Evolutionary conservation across 2,797 vertebrate genomes (phyloP), one percentile per base, ranked within the genome.

Genomic region (Dermochelys coriacea): DNA sequence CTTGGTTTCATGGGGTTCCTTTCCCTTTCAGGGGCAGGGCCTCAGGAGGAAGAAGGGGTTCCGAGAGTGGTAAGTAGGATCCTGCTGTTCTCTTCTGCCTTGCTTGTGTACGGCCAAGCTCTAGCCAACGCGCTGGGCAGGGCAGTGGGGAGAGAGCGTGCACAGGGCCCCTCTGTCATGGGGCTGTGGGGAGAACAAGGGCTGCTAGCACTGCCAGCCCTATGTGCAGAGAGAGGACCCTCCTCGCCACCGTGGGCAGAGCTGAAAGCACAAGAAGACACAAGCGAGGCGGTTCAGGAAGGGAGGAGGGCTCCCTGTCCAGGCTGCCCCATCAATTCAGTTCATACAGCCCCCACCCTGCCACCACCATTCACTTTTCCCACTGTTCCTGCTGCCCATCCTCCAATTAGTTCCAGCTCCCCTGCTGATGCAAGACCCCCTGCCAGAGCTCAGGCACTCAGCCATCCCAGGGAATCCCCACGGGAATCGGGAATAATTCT

Each of bases 1-100:
- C 64, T 6, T 41, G n/a, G 6, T 71, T 41, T 41, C 34, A 91
- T 0, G 0, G 51, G 12, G 78, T 41, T 96, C 86, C 91, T n/a
- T 61, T 95, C 37, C 93, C 11, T 97, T 97, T 77, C 89, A 97
- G 97, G 88, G 34, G 55, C 81, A 87, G 86, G 93, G 31, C 6
- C 55, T 85, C 80, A 86, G 0, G 31, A 86, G 0, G 31, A 94
- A 79, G 12, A 7, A 29, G 87, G 59, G 6, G 64, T 45, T 25
- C 51, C 84, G 61, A 95, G 96, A 89, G 95, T 0, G 95, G 97
- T 97, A 93, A 95, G 95, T 87, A 21, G n/a, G 18, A 37, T 31
- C n/a, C 68, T 37, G 68, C 0, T 12, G 41, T 87, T 91, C 57
- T 78, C 6, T 0, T 84, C 88, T 84, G 25, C 4, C 21, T 87